These are phyloP conservation scores for Meloe dianella DNA, from an alignment of 2,888 invertebrate species.

Conservation along the genomic window DNA sequence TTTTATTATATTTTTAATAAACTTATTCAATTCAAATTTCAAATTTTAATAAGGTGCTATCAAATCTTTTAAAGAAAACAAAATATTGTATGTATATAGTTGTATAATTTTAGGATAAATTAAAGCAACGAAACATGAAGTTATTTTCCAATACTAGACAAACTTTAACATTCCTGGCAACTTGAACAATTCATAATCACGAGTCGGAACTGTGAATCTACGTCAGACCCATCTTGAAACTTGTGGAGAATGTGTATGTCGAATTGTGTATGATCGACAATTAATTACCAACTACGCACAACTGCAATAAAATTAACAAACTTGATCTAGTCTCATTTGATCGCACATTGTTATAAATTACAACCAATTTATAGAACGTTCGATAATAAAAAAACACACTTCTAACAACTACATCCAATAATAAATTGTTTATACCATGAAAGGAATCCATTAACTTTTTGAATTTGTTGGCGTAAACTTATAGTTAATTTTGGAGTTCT, in stretches of 20 bases:
- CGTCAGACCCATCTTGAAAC: constrained; percentile 1
- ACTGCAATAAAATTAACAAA: neutral
- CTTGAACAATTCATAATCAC: constrained; percentile 9
- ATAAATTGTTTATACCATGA: neutral
- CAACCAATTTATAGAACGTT: neutral
- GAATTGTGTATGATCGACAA: constrained; percentile 2
- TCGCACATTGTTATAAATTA: neutral
- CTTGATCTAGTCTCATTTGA: neutral
- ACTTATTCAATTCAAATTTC: too few relatives aligned
- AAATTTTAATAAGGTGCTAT: constrained; percentile 2
- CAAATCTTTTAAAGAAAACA: too few relatives aligned
- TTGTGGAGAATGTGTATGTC: neutral
- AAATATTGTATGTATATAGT: neutral
- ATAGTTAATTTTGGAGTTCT: neutral
- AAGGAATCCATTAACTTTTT: neutral
- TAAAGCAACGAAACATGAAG: neutral
- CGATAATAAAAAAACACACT: neutral
- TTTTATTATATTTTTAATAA: neutral
- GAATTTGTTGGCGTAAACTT: neutral
- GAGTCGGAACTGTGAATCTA: neutral
- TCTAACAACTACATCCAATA: neutral
- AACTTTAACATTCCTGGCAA: neutral
- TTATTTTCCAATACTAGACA: constrained; percentile 1
- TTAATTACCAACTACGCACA: neutral
- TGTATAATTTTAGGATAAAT: neutral